Percentiles rank a stretch among this genome's conserved stretches.
Conservation (phyloP, 1,140 invertebrate species). For the Drosophila kurseongensis region DNA sequence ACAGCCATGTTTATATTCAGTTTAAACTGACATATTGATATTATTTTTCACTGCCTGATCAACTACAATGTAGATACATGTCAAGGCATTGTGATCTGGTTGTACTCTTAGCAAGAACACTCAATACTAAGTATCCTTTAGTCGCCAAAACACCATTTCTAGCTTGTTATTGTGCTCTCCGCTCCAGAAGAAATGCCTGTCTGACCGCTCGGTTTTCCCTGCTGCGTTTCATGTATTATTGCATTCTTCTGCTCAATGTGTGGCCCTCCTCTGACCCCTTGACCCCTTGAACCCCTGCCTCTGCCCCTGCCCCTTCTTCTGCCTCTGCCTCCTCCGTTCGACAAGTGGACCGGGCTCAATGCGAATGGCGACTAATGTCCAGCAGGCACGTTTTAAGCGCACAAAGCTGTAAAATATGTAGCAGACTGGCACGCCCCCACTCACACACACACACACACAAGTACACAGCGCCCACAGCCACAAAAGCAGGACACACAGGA, state of each 20-base stretch:
- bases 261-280: conserved; percentile 20
- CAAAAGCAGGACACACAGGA: conserved; percentile 19
- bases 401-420: conserved; percentile 74
- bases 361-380: conserved; percentile 72
- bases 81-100: no score
- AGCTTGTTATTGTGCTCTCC: conserved; percentile 20
- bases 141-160: conserved; percentile 16
- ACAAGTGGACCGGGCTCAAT: conserved; percentile 38
- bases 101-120: neutral
- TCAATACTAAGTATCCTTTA: conserved; percentile 22
- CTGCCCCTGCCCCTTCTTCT: neutral
- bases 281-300: neutral
- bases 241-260: conserved; percentile 73
- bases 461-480: conserved; percentile 15
- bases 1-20: no score
- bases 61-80: neutral
- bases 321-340: conserved; percentile 6
- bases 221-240: conserved; percentile 65
- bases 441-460: neutral
- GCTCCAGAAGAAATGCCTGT: conserved; percentile 25
- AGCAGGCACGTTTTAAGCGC: conserved; percentile 68
- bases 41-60: neutral
- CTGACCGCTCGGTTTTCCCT: conserved; percentile 37
- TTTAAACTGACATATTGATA: no score
- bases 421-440: conserved; percentile 30